phyloP scores from a whole-genome alignment of 2,797 vertebrate genomes.

The Forpus xanthops region DNA sequence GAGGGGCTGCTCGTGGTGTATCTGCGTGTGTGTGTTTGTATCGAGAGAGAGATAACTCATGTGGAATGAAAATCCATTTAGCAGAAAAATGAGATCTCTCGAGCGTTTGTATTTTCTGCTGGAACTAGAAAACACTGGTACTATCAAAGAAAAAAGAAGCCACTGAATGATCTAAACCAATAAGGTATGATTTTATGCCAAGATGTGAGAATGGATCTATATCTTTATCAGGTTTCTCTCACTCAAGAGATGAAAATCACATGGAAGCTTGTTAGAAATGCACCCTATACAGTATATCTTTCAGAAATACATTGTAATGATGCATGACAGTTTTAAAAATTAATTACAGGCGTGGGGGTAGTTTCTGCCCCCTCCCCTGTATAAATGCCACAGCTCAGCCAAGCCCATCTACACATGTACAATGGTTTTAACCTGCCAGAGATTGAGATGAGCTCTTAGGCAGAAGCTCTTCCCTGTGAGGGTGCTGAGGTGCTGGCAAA shows the following conservation, averaged over 20 bases:
- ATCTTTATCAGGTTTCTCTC: conserved; percentile 73
- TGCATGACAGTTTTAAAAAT: conserved; percentile 58
- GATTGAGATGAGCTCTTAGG: not conserved
- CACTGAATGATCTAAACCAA: conserved; percentile 67
- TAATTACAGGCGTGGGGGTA: conserved; percentile 25
- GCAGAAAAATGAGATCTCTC: conserved; percentile 67
- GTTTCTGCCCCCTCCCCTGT: not conserved
- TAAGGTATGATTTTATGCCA: conserved; percentile 74
- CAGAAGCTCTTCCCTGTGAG: not conserved
- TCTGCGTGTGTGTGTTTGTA: conserved; percentile 57
- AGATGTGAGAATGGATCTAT: conserved; percentile 69
- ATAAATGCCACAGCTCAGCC: not conserved
- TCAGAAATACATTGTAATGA: conserved; percentile 67
- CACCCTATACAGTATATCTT: conserved; percentile 39
- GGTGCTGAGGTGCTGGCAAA: not conserved
- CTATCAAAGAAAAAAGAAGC: conserved; percentile 38
- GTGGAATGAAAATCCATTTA: conserved; percentile 70
- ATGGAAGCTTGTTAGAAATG: conserved; percentile 71
- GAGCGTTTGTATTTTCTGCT: conserved; percentile 69
- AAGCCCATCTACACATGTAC: accelerated
- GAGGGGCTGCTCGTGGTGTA: conserved; percentile 49
- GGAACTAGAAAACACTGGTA: conserved; percentile 67
- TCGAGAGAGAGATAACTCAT: conserved; percentile 57
- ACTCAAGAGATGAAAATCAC: conserved; percentile 70
- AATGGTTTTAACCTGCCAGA: not conserved